Evolutionary conservation across 2,113 vertebrate species (phyloP).

Genomic region (Mola mola): DNA sequence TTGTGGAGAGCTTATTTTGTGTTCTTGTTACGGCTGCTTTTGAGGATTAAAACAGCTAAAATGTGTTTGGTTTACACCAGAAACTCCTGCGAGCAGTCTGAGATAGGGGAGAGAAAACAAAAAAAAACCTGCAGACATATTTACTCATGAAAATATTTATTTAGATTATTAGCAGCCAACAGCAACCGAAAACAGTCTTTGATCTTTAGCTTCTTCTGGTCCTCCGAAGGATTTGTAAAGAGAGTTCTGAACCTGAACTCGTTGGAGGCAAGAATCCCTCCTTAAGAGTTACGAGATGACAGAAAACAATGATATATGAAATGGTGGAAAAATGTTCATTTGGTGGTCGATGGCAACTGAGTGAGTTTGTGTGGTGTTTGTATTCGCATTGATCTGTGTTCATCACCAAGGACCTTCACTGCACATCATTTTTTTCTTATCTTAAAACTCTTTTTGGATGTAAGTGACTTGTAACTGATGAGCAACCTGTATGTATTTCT

Average conservation of each 20-base stretch:
- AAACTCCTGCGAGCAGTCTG: slow-evolving; percentile 26
- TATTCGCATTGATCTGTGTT: no score
- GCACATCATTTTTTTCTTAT: no score
- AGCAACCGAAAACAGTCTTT: slow-evolving; percentile 1
- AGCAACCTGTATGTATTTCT: background rate
- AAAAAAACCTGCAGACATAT: slow-evolving; percentile 16
- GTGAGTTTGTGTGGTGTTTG: no score
- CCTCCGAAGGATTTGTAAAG: slow-evolving; percentile 1
- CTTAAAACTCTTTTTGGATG: no score
- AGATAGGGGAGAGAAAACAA: slow-evolving; percentile 12
- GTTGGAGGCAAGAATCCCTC: background rate
- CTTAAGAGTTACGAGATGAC: slow-evolving; percentile 8
- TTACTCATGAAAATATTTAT: slow-evolving; percentile 14
- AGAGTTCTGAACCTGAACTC: background rate
- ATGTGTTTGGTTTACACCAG: slow-evolving; percentile 5
- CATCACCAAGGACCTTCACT: no score
- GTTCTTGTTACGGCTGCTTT: slow-evolving; percentile 17
- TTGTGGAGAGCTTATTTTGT: slow-evolving; percentile 41
- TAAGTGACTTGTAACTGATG: no score
- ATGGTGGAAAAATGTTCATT: slow-evolving; percentile 1
- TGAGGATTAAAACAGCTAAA: slow-evolving; percentile 29
- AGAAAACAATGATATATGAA: slow-evolving; percentile 22
- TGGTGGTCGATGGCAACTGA: no score
- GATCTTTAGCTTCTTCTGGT: background rate
- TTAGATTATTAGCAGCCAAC: slow-evolving; percentile 8